Evolutionary conservation across 2,888 invertebrate genomes (phyloP).

Genomic region (Lepidocyrtinus sp.): DNA sequence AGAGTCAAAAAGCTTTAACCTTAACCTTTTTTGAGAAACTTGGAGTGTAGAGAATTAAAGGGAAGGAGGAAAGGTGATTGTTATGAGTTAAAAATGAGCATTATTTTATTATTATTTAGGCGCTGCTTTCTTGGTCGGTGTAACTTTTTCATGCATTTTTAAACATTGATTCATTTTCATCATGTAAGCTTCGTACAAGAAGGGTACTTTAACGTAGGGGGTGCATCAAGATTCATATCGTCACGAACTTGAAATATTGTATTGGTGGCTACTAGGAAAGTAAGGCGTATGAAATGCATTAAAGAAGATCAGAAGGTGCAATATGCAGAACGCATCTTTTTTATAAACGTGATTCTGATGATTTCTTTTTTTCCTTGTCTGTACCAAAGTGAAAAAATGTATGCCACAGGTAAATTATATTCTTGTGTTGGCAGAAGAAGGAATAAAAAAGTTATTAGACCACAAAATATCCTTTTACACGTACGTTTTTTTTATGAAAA

Average conservation of each 20-base stretch:
- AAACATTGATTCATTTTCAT: constrained; percentile 29
- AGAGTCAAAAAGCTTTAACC: constrained; percentile 2
- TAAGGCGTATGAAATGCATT: constrained; percentile 11
- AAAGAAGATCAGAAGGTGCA: constrained; percentile 49
- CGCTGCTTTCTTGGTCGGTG: constrained; percentile 16
- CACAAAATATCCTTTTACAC: constrained; percentile 60
- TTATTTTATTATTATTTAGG: constrained; percentile 37
- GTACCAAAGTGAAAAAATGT: constrained; percentile 44
- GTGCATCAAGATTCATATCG: constrained; percentile 22
- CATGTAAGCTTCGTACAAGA: constrained; percentile 7
- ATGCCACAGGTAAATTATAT: constrained; percentile 36
- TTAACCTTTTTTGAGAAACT: constrained; percentile 4
- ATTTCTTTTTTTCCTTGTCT: constrained; percentile 38
- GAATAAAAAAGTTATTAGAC: constrained; percentile 64
- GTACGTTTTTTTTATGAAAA: constrained; percentile 10
- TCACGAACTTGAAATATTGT: constrained; percentile 35
- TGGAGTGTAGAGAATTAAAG: neutral
- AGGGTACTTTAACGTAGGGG: neutral
- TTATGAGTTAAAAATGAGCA: neutral
- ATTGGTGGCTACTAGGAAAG: neutral
- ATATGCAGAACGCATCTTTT: constrained; percentile 58
- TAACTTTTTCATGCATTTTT: constrained; percentile 36
- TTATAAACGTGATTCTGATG: constrained; percentile 26
- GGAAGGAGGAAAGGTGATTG: constrained; percentile 16
- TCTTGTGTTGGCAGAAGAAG: constrained; percentile 27